phyloP scores from a whole-genome alignment of 2,888 invertebrate genomes.

The Artemia sinica region DNA sequence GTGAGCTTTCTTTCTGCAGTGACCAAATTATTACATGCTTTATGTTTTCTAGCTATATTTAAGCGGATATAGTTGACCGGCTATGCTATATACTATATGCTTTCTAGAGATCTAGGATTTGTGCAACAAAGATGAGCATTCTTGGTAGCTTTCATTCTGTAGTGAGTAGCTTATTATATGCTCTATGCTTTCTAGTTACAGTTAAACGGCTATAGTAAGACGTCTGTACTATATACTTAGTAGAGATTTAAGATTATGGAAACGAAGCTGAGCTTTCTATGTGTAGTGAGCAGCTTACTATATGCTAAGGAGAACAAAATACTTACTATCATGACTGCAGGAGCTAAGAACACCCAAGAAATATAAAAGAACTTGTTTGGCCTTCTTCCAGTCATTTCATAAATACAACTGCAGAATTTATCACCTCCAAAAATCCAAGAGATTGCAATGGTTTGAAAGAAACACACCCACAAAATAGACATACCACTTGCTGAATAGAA shows the following conservation, averaged over 20 bases:
- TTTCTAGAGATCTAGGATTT: too few species aligned
- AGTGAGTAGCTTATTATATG: too few species aligned
- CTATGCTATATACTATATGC: too few species aligned
- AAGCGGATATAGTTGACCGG: too few species aligned
- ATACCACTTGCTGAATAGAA: constrained; percentile 43
- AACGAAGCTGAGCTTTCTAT: constrained; percentile 2
- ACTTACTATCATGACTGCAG: constrained; percentile 42
- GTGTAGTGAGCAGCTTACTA: too few species aligned
- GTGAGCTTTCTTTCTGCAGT: too few species aligned
- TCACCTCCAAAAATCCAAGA: constrained; percentile 43
- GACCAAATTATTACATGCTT: too few species aligned
- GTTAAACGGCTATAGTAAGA: background rate
- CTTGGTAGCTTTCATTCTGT: too few species aligned
- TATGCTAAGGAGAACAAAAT: background rate
- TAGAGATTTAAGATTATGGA: background rate
- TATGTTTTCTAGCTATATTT: too few species aligned
- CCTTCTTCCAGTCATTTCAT: constrained; percentile 44
- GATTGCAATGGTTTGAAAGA: constrained; percentile 43
- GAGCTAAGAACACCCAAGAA: constrained; percentile 44
- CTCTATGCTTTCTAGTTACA: too few species aligned
- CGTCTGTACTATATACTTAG: background rate
- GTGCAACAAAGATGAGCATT: too few species aligned
- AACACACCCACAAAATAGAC: constrained; percentile 43
- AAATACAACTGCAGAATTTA: constrained; percentile 41
- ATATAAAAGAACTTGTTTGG: constrained; percentile 40